Conservation (phyloP, 2,113 vertebrate genomes). For the Heterocephalus glaber region DNA sequence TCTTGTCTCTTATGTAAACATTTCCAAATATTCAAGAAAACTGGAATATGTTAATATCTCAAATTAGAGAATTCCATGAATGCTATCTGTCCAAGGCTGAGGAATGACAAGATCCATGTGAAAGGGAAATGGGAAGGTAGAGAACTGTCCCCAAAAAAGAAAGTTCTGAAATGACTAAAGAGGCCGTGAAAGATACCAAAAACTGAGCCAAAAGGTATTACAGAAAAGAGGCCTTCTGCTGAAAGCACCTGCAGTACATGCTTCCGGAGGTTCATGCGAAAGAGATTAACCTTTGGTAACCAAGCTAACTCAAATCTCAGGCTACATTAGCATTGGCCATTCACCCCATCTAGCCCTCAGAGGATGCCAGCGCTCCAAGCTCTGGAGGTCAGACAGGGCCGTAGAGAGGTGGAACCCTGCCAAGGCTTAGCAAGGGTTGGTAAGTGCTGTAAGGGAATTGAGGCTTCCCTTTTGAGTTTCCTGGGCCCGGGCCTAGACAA, state of each 20-base stretch:
- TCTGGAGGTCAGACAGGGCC: conserved; percentile 12
- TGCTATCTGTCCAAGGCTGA: not conserved
- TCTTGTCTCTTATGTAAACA: not conserved
- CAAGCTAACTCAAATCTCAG: not conserved
- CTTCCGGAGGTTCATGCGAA: not conserved
- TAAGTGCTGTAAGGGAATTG: not conserved
- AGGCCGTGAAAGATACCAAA: not conserved
- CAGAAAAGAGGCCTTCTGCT: not conserved
- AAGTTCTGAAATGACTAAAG: not conserved
- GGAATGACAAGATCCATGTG: not conserved
- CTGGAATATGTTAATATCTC: not conserved
- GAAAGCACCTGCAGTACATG: not conserved
- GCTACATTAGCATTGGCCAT: not conserved
- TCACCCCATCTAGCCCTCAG: not conserved
- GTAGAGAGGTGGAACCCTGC: conserved; percentile 25
- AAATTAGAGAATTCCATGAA: not conserved
- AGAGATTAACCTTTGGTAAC: conserved; percentile 40
- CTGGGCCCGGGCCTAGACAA: not conserved
- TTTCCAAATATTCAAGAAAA: conserved; percentile 43
- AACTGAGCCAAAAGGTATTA: not conserved
- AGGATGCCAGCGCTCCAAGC: not conserved
- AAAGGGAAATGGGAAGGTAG: not conserved
- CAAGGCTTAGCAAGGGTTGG: conserved; percentile 60
- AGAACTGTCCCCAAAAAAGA: not conserved
- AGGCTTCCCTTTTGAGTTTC: conserved; percentile 46